phyloP scores from a whole-genome alignment of 1,140 invertebrate genomes.

The Eciton burchellii region DNA sequence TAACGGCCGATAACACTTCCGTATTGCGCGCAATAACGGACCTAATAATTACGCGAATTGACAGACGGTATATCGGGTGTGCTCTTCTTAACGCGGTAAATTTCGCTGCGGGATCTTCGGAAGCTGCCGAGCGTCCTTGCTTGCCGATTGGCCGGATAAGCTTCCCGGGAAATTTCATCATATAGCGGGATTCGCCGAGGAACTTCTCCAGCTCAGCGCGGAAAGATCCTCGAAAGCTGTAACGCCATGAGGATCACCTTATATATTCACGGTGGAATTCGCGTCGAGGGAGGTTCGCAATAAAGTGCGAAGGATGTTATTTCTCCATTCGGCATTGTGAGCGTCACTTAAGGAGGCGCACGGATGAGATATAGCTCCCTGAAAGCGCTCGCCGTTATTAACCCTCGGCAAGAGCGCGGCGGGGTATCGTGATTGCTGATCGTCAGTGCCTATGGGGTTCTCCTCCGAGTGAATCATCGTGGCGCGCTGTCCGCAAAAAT shows the following conservation, averaged over 20 bases:
- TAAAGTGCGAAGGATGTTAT: slow-evolving; percentile 68
- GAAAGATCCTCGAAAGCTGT: background rate
- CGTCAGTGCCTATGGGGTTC: slow-evolving; percentile 66
- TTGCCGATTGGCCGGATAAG: background rate
- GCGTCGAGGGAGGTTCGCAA: slow-evolving; percentile 14
- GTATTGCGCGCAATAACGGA: background rate
- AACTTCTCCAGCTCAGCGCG: background rate
- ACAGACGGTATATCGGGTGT: slow-evolving; percentile 10
- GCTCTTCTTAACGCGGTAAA: background rate
- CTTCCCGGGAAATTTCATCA: background rate
- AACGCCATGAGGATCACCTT: background rate
- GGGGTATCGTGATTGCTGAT: slow-evolving; percentile 74
- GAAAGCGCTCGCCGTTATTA: slow-evolving; percentile 75
- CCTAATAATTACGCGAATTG: slow-evolving; percentile 61
- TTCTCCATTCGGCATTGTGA: slow-evolving; percentile 63
- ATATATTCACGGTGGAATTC: background rate
- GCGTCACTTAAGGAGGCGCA: slow-evolving; percentile 64
- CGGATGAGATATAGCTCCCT: slow-evolving; percentile 74
- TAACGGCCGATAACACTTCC: slow-evolving; percentile 51
- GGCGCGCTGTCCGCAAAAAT: slow-evolving; percentile 71
- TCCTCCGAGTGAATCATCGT: slow-evolving; percentile 72
- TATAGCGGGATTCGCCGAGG: background rate
- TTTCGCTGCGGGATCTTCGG: background rate
- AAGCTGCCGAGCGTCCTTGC: background rate
- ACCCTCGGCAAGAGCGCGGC: slow-evolving; percentile 68